phyloP scores from a whole-genome alignment of 2,888 invertebrate genomes.

The Strigamia crassipes region DNA sequence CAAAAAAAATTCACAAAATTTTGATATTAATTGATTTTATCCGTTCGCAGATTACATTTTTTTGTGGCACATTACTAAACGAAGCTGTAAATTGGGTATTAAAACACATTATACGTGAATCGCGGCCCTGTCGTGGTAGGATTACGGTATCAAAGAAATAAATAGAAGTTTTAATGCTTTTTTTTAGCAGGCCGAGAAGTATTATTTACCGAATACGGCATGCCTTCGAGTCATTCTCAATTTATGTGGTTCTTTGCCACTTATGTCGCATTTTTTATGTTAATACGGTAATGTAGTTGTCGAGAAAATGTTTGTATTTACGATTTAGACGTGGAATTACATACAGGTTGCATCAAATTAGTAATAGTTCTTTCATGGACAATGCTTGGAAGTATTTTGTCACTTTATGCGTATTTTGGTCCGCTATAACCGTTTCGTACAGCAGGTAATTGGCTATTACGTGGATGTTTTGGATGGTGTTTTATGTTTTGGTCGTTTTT shows the following conservation, averaged over 20 bases:
- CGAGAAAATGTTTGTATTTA: not conserved
- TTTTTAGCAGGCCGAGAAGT: conserved; percentile 60
- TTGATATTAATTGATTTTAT: not conserved
- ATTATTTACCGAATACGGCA: conserved; percentile 62
- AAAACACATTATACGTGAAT: conserved; percentile 80
- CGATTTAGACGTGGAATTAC: not conserved
- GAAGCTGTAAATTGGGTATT: conserved; percentile 77
- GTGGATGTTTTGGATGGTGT: not conserved
- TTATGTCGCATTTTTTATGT: conserved; percentile 81
- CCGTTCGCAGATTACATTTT: conserved; percentile 77
- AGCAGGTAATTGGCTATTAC: conserved; percentile 56
- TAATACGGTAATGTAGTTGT: conserved; percentile 70
- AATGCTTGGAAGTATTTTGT: conserved; percentile 66
- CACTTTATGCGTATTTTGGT: conserved; percentile 53
- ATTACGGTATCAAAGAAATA: not conserved
- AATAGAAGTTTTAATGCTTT: not conserved
- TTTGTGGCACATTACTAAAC: conserved; percentile 76
- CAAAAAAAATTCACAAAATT: not conserved
- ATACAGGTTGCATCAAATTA: conserved; percentile 74
- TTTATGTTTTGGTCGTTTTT: conserved; percentile 59
- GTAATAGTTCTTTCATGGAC: conserved; percentile 76
- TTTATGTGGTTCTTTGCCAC: conserved; percentile 89
- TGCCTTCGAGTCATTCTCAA: conserved; percentile 91
- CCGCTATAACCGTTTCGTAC: conserved; percentile 56
- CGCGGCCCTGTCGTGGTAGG: conserved; percentile 67